Base-by-base conservation (phyloP, 2,797 vertebrate genomes). In the Morelia viridis region DNA sequence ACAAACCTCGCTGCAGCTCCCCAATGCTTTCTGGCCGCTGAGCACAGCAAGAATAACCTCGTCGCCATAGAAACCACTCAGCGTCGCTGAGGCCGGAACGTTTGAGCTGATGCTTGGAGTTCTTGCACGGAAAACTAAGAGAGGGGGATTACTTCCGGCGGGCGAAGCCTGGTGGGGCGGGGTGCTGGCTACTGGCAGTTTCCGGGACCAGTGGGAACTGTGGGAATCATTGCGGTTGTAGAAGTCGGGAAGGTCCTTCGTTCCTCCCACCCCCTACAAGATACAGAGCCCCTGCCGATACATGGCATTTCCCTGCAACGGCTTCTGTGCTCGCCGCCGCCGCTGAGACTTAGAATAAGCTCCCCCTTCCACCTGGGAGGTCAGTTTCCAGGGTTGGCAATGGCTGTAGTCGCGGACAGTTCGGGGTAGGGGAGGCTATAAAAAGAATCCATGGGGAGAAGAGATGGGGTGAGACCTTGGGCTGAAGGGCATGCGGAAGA, bases 11-110 rank as follows among this genome's bases (percentile, higher is more conserved):
- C 61, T 65, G 65, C 11, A n/a, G 24, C 50, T 89, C 83, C 86
- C 19, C n/a, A 1, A 11, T 46, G 17, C 6, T 56, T 57, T 8
- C 71, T 0, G 12, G 61, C 60, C 53, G 22, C 15, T 24, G 3
- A 3, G 4, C 31, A 87, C 28, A 5, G 11, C 1, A 10, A 0
- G 1, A 76, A 24, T 46, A 24, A 46, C 9, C 13, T 28, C 85
- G 85, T 93, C 61, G 71, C 50, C 50, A 65, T 88, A 65, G 85
- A 60, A 93, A 93, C 89, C 10, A 1, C 5, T 4, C 84, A 62
- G 58, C 22, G 50, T 65, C 10, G 10, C 35, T 9, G 24, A 60
- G 24, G 86, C 28, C 15, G 87, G 91, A 92, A 92, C 87, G 19
- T 2, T 31, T 1, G 56, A 1, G 13, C 3, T 17, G 3, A 7